Conservation (phyloP, 2,113 vertebrate genomes). For the Tenebrosternarchus preto region DNA sequence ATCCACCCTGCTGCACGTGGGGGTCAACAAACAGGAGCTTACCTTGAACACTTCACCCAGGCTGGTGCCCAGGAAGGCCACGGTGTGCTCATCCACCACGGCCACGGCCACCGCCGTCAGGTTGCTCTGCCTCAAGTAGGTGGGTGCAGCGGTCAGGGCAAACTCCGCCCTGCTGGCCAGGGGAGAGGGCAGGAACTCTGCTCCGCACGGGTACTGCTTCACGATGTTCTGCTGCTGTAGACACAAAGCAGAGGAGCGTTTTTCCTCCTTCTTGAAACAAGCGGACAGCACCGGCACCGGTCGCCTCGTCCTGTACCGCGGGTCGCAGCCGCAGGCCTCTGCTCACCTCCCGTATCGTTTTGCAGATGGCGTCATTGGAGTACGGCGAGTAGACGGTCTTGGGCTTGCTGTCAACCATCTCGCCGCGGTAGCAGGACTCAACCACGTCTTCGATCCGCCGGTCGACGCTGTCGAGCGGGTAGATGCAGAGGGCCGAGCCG, state of each 20-base stretch:
- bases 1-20: too few relatives aligned
- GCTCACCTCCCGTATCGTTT: not conserved
- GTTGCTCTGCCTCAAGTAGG: conserved; percentile 65
- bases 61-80: conserved; percentile 87
- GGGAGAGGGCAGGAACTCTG: conserved; percentile 89
- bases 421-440: conserved; percentile 78
- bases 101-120: conserved; percentile 84
- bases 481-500: conserved; percentile 85
- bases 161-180: conserved; percentile 80
- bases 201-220: conserved; percentile 79
- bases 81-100: conserved; percentile 78
- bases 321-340: too few relatives aligned
- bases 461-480: conserved; percentile 80
- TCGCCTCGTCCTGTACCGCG: too few relatives aligned
- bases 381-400: conserved; percentile 85
- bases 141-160: conserved; percentile 73
- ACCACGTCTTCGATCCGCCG: conserved; percentile 78
- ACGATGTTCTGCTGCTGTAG: conserved; percentile 44
- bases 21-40: conserved; percentile 9
- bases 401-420: conserved; percentile 47
- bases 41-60: conserved; percentile 84
- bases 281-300: too few relatives aligned
- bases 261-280: not conserved
- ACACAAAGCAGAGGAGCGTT: conserved; percentile 33
- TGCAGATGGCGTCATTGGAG: conserved; percentile 43